A percentile compares a stretch with the other conserved stretches of the same genome.
Evolutionary conservation across 2,797 vertebrate species (phyloP).

Genomic region (Rousettus madagascariensis): DNA sequence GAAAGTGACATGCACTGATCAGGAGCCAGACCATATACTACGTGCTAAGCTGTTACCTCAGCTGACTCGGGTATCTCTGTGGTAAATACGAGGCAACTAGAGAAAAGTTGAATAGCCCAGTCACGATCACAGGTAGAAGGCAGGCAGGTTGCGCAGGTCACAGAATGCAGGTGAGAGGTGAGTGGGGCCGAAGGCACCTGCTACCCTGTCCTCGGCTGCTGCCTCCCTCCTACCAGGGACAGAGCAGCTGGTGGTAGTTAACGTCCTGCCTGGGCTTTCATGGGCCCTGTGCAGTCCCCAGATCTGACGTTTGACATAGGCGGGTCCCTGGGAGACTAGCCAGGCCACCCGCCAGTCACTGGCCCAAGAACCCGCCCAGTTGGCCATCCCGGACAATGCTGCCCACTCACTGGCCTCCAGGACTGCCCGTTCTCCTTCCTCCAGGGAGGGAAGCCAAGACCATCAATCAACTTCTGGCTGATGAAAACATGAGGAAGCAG

Average conservation of each 20-base stretch:
- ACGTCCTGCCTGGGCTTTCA: background rate
- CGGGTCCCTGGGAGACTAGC: background rate
- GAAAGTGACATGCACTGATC: background rate
- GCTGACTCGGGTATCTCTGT: background rate
- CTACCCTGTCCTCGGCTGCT: rapidly evolving
- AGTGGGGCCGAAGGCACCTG: rapidly evolving
- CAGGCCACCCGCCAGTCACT: background rate
- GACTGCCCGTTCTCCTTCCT: background rate
- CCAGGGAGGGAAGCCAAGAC: slow-evolving; percentile 73
- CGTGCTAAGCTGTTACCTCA: background rate
- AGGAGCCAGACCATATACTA: rapidly evolving
- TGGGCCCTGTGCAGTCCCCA: background rate
- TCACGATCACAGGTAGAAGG: background rate
- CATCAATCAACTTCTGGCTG: slow-evolving; percentile 85
- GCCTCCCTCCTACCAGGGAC: too few species aligned
- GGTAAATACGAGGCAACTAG: background rate
- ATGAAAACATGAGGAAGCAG: slow-evolving; percentile 80
- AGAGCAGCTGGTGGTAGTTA: rapidly evolving
- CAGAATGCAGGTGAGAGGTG: rapidly evolving
- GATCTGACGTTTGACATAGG: background rate
- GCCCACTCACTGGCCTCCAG: background rate
- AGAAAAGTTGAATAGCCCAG: background rate
- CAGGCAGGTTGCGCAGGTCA: rapidly evolving
- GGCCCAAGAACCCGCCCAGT: background rate
- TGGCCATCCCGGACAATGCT: rapidly evolving